Conservation (phyloP, 2,888 invertebrate species). For the Rhyacophila evoluta region DNA sequence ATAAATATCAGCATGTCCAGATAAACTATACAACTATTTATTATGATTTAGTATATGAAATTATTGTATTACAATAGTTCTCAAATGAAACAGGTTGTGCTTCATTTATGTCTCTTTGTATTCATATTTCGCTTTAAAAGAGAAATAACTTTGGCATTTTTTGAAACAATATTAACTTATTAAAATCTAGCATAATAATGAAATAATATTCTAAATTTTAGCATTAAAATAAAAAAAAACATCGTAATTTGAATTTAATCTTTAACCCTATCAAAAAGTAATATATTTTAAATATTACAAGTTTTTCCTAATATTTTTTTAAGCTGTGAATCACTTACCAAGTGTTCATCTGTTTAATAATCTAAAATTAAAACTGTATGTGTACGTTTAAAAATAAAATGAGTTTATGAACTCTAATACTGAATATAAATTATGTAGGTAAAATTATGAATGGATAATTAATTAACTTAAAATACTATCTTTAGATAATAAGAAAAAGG, state of each 20-base stretch:
- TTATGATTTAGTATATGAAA: background rate
- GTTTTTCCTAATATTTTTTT: conserved; percentile 6
- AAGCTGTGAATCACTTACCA: background rate
- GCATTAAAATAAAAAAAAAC: background rate
- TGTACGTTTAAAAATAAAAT: background rate
- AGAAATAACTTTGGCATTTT: background rate
- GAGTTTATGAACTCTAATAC: background rate
- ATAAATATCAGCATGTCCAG: background rate
- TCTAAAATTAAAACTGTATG: background rate
- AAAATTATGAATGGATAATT: conserved; percentile 14
- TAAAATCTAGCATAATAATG: background rate
- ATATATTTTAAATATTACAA: background rate
- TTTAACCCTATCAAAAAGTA: background rate
- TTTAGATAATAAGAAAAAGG: background rate
- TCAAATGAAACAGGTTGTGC: background rate
- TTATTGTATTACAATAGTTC: background rate
- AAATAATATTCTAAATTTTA: conserved; percentile 22
- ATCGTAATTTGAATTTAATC: background rate
- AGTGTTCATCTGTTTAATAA: conserved; percentile 3
- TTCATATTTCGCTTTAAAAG: background rate
- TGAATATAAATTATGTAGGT: background rate
- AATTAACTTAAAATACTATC: conserved; percentile 1
- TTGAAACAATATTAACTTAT: background rate
- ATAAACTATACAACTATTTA: background rate
- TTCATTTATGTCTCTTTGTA: background rate